These are phyloP conservation scores for Meiosimyza platycephala DNA, from an alignment of 2,888 invertebrate genomes.

Conservation along the genomic window DNA sequence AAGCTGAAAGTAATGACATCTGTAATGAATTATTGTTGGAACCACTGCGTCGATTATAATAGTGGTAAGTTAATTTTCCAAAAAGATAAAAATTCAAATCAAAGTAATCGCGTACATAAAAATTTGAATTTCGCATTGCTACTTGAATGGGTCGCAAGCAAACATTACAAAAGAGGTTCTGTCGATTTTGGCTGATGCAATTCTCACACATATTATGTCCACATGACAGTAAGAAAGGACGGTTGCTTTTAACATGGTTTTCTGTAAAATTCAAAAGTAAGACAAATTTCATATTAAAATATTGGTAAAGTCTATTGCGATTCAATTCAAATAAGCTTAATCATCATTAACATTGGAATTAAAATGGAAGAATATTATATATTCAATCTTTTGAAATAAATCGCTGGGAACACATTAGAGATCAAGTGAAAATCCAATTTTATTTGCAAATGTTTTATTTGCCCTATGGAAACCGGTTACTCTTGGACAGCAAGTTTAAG, in stretches of 20 bases:
- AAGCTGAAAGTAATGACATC: slow-evolving; percentile 19
- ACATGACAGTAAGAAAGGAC: slow-evolving; percentile 75
- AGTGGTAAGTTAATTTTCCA: slow-evolving; percentile 51
- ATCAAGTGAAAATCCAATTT: too few species aligned
- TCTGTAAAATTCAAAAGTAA: slow-evolving; percentile 34
- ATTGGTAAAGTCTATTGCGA: not conserved
- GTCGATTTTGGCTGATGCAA: slow-evolving; percentile 68
- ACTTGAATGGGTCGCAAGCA: slow-evolving; percentile 48
- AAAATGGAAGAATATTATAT: too few species aligned
- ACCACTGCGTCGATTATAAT: slow-evolving; percentile 44
- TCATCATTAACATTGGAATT: not conserved
- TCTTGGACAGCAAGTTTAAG: too few species aligned
- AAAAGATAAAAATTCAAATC: slow-evolving; percentile 58
- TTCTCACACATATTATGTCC: slow-evolving; percentile 77
- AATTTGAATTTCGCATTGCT: slow-evolving; percentile 34
- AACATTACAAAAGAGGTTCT: slow-evolving; percentile 51
- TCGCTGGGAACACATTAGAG: too few species aligned
- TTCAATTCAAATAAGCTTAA: not conserved
- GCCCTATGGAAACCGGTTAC: too few species aligned
- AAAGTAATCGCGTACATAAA: slow-evolving; percentile 49
- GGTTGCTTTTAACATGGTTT: slow-evolving; percentile 47
- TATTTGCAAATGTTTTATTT: too few species aligned
- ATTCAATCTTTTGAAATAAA: too few species aligned
- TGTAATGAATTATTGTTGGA: slow-evolving; percentile 44
- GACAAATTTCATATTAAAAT: not conserved